Percentiles rank a stretch among this genome's conserved stretches.
Evolutionary conservation across 1,140 invertebrate genomes (phyloP).

Genomic region (Pseudachorutes palmiensis): DNA sequence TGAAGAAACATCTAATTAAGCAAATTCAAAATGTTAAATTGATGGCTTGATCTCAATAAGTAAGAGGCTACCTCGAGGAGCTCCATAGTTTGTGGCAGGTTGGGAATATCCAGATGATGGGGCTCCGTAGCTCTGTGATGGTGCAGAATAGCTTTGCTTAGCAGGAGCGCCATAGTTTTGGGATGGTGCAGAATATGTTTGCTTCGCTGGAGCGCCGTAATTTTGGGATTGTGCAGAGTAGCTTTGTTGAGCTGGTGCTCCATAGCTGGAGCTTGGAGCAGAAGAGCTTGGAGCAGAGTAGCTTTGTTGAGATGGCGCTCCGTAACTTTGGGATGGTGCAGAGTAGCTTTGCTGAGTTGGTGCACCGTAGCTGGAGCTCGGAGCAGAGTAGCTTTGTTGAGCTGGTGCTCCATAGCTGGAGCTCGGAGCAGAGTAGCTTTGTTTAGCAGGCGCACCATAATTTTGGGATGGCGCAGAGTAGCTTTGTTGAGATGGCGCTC

Average conservation of each 20-base stretch:
- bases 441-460: background rate
- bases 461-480: background rate
- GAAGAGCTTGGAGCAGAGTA: background rate
- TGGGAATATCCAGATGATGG: background rate
- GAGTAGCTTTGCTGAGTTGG: background rate
- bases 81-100: background rate
- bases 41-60: no score
- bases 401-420: no score
- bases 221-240: background rate
- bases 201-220: background rate
- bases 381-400: no score
- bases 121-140: slow-evolving; percentile 11
- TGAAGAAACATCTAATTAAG: background rate
- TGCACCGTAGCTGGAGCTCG: background rate
- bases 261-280: slow-evolving; percentile 10
- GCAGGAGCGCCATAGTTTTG: background rate
- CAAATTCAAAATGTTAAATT: background rate
- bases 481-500: background rate
- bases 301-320: background rate
- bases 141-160: background rate
- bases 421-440: no score
- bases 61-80: no score
- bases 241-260: slow-evolving; percentile 1
- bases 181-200: slow-evolving; percentile 5
- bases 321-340: background rate